Conservation (phyloP, 1,140 invertebrate genomes). For the Steinernema khuongi region DNA sequence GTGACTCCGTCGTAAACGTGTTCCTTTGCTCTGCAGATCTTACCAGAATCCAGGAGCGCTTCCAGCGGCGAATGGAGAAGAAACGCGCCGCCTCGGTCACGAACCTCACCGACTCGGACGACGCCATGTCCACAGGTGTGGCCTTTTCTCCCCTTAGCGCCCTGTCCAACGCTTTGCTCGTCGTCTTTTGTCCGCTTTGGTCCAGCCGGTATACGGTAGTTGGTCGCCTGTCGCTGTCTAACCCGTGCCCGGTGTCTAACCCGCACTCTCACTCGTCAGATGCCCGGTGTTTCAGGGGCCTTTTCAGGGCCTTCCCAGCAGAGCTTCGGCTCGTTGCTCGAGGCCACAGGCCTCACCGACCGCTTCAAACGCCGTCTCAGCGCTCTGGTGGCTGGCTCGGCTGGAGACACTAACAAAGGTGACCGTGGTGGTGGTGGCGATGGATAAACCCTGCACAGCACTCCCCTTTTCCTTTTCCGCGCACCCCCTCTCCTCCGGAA, state of each 20-base stretch:
- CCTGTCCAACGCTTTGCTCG: slow-evolving; percentile 17
- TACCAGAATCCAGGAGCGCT: slow-evolving; percentile 55
- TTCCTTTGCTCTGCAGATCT: slow-evolving; percentile 50
- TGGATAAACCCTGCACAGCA: background rate
- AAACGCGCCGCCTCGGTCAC: slow-evolving; percentile 45
- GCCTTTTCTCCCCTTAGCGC: slow-evolving; percentile 19
- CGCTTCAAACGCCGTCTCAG: background rate
- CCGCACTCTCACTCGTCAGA: background rate
- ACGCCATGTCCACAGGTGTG: slow-evolving; percentile 22
- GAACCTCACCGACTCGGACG: slow-evolving; percentile 25
- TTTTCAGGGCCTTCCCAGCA: background rate
- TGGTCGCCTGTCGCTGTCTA: background rate
- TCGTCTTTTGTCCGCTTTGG: background rate
- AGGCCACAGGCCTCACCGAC: background rate
- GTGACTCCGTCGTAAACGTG: slow-evolving; percentile 26
- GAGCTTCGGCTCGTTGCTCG: background rate
- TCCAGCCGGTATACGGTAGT: background rate
- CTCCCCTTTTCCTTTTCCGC: background rate
- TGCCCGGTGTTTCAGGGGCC: background rate
- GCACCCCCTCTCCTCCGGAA: background rate
- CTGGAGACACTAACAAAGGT: background rate
- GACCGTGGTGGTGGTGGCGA: background rate
- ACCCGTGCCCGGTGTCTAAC: background rate
- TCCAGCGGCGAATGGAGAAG: slow-evolving; percentile 54
- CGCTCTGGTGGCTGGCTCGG: background rate